Evolutionary conservation across 2,113 vertebrate genomes (phyloP).

Genomic region (Fulmarus glacialis): DNA sequence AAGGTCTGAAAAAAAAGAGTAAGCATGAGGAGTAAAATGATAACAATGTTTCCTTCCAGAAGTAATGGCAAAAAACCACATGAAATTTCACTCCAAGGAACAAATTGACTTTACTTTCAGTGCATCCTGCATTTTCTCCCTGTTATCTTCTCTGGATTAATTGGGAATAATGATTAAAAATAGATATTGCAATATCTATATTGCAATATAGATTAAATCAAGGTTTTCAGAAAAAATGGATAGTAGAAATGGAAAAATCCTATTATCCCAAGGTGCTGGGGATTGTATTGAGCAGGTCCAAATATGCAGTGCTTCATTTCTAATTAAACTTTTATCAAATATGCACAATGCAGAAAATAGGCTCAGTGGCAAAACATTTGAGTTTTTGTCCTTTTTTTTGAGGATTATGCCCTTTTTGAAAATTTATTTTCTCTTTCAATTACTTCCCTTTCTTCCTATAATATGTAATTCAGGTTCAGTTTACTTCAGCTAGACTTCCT

Average conservation of each 20-base stretch:
- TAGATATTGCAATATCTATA: not conserved
- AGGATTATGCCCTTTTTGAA: not conserved
- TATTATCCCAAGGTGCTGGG: not conserved
- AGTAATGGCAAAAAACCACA: not conserved
- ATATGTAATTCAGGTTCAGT: fast-evolving
- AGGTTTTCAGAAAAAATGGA: not conserved
- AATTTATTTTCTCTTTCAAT: not conserved
- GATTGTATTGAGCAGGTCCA: not conserved
- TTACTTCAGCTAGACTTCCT: not conserved
- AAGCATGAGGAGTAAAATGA: not conserved
- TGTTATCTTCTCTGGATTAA: not conserved
- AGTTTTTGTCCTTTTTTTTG: not conserved
- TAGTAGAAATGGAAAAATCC: not conserved
- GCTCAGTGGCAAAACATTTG: not conserved
- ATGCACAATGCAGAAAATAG: not conserved
- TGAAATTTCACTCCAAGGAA: not conserved
- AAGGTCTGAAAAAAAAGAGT: not conserved
- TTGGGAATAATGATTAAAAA: not conserved
- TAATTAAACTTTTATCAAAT: conserved; percentile 6
- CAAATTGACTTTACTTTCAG: not conserved
- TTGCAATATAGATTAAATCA: not conserved
- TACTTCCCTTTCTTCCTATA: not conserved
- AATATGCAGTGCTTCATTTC: not conserved
- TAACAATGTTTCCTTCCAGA: not conserved
- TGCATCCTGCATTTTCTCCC: not conserved